Percentiles rank a stretch among this genome's conserved stretches.
Evolutionary conservation across 2,888 invertebrate genomes (phyloP).

Genomic region (Pachydiplax longipennis): DNA sequence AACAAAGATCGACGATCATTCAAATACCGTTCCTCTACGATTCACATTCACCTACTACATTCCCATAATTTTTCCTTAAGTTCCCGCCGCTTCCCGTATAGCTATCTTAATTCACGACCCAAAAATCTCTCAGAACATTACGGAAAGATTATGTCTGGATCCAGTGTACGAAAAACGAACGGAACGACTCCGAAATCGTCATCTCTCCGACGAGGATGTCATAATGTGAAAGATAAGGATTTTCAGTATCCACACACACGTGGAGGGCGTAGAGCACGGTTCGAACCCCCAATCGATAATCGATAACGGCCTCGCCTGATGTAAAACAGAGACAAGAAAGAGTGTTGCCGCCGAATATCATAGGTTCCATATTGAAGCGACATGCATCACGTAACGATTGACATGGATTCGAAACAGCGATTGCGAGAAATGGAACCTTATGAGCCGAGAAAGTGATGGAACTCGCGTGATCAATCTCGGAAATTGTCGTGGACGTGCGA

Average conservation of each 20-base stretch:
- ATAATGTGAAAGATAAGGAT: neutral
- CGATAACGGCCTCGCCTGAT: neutral
- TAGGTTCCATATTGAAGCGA: constrained; percentile 35
- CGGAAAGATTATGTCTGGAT: neutral
- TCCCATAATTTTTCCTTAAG: too few relatives aligned
- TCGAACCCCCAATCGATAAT: constrained; percentile 14
- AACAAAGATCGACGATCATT: too few relatives aligned
- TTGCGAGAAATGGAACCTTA: constrained; percentile 17
- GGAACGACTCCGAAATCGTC: neutral
- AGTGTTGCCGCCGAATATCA: constrained; percentile 35
- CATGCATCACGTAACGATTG: constrained; percentile 39
- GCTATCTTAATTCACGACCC: neutral
- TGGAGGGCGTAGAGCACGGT: neutral
- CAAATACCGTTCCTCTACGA: too few relatives aligned
- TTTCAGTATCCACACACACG: neutral
- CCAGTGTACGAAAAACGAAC: neutral
- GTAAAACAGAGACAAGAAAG: neutral
- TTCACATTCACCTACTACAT: too few relatives aligned
- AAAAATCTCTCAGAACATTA: neutral
- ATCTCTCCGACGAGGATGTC: neutral
- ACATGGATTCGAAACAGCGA: constrained; percentile 11
- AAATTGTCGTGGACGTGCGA: neutral
- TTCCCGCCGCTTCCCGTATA: too few relatives aligned
- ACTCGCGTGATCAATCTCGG: constrained; percentile 10
- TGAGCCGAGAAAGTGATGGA: constrained; percentile 10